These are phyloP conservation scores for Phoxinus dragarum DNA, from an alignment of 2,797 vertebrate species.

Conservation along the genomic window DNA sequence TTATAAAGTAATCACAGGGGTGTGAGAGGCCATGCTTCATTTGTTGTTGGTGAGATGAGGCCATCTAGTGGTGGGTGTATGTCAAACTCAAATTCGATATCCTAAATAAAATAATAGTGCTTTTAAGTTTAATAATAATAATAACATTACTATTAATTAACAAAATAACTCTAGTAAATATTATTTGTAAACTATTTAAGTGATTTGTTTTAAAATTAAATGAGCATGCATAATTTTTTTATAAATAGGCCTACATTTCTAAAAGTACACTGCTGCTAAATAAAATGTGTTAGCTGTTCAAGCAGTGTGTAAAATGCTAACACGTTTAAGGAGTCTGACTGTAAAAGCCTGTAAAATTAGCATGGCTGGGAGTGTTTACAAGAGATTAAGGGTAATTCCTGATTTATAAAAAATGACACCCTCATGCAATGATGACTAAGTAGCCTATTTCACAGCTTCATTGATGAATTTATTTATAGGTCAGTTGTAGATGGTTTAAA, in stretches of 20 bases:
- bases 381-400: neutral
- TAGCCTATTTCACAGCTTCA: neutral
- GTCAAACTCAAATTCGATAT: neutral
- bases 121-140: neutral
- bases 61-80: neutral
- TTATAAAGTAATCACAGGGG: neutral
- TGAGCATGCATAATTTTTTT: neutral
- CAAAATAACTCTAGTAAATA: neutral
- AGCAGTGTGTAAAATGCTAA: neutral
- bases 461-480: neutral
- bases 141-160: neutral
- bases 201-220: neutral
- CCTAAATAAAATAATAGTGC: neutral
- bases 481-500: constrained; percentile 24
- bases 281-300: neutral
- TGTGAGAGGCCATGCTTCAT: neutral
- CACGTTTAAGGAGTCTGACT: neutral
- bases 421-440: neutral
- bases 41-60: neutral
- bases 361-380: neutral
- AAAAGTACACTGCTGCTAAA: neutral
- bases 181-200: neutral
- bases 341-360: neutral
- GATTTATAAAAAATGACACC: neutral
- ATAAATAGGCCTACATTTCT: neutral